phyloP scores from a whole-genome alignment of 2,888 invertebrate genomes.

The Scrobipalpa atriplicella region DNA sequence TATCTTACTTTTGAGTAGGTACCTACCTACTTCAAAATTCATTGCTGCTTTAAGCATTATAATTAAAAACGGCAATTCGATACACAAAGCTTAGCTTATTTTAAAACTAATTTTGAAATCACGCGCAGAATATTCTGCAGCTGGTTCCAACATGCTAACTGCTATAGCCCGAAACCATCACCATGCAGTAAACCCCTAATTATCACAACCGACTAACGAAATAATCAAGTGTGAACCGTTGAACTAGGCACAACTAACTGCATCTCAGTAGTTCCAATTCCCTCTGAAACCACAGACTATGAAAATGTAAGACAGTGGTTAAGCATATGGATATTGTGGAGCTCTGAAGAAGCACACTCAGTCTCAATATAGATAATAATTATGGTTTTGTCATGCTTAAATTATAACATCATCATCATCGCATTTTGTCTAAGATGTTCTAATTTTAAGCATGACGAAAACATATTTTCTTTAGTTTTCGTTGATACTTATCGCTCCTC shows the following conservation, averaged over 20 bases:
- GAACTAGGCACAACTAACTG: constrained; percentile 57
- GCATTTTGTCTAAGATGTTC: too few relatives aligned
- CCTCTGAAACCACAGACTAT: constrained; percentile 30
- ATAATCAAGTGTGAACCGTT: constrained; percentile 41
- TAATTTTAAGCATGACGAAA: too few relatives aligned
- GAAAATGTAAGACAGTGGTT: not conserved
- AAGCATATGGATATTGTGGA: not conserved
- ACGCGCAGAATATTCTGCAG: not conserved
- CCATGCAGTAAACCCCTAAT: not conserved
- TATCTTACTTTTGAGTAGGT: too few relatives aligned
- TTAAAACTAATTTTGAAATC: too few relatives aligned
- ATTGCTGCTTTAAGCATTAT: too few relatives aligned
- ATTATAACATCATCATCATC: too few relatives aligned
- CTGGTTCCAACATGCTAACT: not conserved
- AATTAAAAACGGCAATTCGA: too few relatives aligned
- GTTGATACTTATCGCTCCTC: too few relatives aligned
- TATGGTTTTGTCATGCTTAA: too few relatives aligned
- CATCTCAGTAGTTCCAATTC: constrained; percentile 57
- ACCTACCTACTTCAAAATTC: too few relatives aligned
- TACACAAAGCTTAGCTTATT: too few relatives aligned
- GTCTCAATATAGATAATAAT: not conserved
- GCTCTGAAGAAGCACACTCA: not conserved
- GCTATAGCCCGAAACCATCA: not conserved
- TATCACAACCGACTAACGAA: constrained; percentile 25
- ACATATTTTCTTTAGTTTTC: too few relatives aligned